Percentiles rank a stretch among this genome's conserved stretches.
Evolutionary conservation across 2,888 invertebrate species (phyloP).

Genomic region (Horisme vitalbata): DNA sequence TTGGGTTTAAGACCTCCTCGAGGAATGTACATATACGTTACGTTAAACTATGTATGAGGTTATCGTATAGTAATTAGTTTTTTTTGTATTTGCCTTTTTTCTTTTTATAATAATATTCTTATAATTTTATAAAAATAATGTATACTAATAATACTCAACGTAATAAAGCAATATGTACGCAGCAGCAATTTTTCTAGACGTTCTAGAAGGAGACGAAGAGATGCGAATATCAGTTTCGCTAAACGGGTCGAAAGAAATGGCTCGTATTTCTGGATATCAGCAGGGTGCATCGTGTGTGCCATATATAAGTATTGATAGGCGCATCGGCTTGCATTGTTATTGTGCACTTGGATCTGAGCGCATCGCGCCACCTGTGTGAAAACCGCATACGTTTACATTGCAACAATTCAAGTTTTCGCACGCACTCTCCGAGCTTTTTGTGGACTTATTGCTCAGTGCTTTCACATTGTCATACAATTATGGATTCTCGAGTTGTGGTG

Average conservation of each 20-base stretch:
- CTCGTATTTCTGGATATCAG: constrained; percentile 40
- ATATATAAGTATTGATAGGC: constrained; percentile 73
- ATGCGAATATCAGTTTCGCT: constrained; percentile 17
- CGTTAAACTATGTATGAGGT: no score
- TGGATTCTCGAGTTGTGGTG: constrained; percentile 72
- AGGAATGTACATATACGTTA: no score
- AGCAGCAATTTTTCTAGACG: constrained; percentile 28
- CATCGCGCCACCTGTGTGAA: constrained; percentile 53
- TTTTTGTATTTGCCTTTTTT: no score
- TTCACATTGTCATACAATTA: constrained; percentile 67
- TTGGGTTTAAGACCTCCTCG: no score
- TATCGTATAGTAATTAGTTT: no score
- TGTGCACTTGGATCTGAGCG: constrained; percentile 49
- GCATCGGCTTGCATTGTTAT: constrained; percentile 66
- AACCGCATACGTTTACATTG: constrained; percentile 40
- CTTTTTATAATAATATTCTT: no score
- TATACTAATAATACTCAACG: no score
- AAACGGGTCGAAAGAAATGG: constrained; percentile 25
- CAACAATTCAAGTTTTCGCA: constrained; percentile 45
- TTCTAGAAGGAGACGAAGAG: constrained; percentile 26
- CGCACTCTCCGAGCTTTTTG: constrained; percentile 57
- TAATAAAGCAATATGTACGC: background rate
- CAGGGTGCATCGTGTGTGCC: constrained; percentile 50
- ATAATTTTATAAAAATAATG: no score
- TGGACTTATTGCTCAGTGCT: constrained; percentile 51